phyloP scores from a whole-genome alignment of 2,888 invertebrate genomes.

The Papilio elwesi region DNA sequence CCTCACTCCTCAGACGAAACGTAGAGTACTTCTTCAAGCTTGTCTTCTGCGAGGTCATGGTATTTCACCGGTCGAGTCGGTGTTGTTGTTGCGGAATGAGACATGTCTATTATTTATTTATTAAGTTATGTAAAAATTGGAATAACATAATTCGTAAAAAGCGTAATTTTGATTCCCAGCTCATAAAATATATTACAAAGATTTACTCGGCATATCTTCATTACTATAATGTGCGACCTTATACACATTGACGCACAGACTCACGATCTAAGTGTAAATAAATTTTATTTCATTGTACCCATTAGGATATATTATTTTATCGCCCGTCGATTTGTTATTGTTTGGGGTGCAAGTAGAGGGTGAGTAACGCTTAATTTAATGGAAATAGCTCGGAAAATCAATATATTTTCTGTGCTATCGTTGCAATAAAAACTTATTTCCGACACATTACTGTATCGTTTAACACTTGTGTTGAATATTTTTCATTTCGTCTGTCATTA shows the following conservation, averaged over 20 bases:
- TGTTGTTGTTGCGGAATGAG: too few relatives aligned
- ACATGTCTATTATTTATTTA: too few relatives aligned
- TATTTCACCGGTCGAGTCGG: too few relatives aligned
- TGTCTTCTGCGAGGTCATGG: too few relatives aligned
- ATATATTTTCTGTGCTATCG: background rate
- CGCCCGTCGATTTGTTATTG: constrained; percentile 35
- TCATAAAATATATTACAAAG: too few relatives aligned
- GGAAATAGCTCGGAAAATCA: constrained; percentile 18
- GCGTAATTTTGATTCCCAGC: too few relatives aligned
- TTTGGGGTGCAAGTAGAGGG: constrained; percentile 38
- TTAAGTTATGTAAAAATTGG: too few relatives aligned
- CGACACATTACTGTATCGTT: background rate
- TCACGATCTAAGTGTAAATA: constrained; percentile 28
- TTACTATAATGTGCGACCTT: too few relatives aligned
- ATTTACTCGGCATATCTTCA: too few relatives aligned
- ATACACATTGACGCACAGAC: background rate
- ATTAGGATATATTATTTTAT: constrained; percentile 38
- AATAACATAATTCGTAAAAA: too few relatives aligned
- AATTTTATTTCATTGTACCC: constrained; percentile 35
- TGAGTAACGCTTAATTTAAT: constrained; percentile 37
- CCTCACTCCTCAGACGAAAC: too few relatives aligned
- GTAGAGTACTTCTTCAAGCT: too few relatives aligned
- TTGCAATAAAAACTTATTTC: background rate
- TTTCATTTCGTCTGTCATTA: background rate
- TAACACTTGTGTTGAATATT: background rate